Conservation (phyloP, 2,888 invertebrate species). For the Thymelicus lineola region DNA sequence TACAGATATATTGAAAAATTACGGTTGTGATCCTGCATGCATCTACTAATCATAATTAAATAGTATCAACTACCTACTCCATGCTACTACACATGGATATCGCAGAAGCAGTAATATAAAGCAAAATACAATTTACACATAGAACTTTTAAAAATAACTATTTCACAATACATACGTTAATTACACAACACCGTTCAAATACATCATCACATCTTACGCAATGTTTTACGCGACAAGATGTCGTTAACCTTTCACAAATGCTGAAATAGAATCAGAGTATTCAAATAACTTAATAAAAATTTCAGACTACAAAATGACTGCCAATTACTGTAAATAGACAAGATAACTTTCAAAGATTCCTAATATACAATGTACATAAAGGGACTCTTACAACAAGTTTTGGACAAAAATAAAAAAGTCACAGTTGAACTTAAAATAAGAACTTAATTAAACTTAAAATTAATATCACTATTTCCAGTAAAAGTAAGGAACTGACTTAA, state of each 20-base stretch:
- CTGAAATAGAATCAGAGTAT: conserved; percentile 6
- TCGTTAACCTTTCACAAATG: conserved; percentile 27
- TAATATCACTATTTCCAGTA: conserved; percentile 80
- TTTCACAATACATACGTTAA: conserved; percentile 7
- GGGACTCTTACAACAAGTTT: conserved; percentile 2
- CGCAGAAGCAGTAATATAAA: no score
- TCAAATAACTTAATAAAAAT: not conserved
- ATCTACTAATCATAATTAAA: no score
- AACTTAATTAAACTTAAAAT: conserved; percentile 67
- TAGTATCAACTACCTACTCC: no score
- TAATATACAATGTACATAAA: conserved; percentile 14
- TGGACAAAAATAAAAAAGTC: conserved; percentile 13
- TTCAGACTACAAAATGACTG: conserved; percentile 5
- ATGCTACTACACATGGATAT: no score
- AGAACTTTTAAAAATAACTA: conserved; percentile 8
- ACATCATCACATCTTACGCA: not conserved
- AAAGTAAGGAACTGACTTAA: conserved; percentile 72
- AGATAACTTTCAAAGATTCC: conserved; percentile 5
- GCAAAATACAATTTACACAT: not conserved
- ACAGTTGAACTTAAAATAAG: conserved; percentile 41
- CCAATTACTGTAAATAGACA: not conserved
- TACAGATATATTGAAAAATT: no score
- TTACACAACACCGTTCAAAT: conserved; percentile 1
- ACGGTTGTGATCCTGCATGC: no score
- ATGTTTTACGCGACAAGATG: conserved; percentile 2